Base-by-base conservation (phyloP, 2,113 vertebrate species). In the Gila orcuttii region DNA sequence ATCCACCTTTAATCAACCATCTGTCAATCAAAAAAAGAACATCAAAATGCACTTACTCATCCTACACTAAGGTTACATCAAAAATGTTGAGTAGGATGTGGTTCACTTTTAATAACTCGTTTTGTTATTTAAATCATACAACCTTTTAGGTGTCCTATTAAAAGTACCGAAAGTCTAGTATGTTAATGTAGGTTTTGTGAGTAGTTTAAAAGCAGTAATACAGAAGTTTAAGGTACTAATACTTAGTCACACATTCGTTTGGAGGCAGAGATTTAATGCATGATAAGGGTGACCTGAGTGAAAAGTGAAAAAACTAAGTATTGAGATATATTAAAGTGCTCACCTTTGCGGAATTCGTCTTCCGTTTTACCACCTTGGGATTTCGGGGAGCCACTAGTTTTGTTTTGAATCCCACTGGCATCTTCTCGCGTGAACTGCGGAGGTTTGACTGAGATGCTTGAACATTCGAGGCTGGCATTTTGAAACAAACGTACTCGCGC, bases 301-400 rank as follows among this genome's bases (percentile, higher is more conserved):
- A 0, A 76, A 2, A 28, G n/a, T 17, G 42, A 42, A 74, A 23
- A 74, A 76, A 17, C 0, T 50, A 2, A 50, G 23, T 15, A n/a
- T 47, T 28, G n/a, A 79, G 31, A 1, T 12, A 39, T 39, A 36
- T n/a, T 39, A 78, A 79, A 79, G 59, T 17, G 11, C 64, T 92
- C 89, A 96, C 96, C 91, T 68, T 87, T 28, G 21, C 74, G 23
- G 79, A 6, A 23, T 87, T 87, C 68, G 92, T 90, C 4, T 93
- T 85, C 68, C 91, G 91, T 25, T 71, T 87, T 17, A 92, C 88
- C 36, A 94, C 55, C 86, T 92, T 96, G 0, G 85, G 87, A 39
- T 73, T 86, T 73, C 10, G 28, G 21, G 90, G 88, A 50, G 88
- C 73, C 74, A 86, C 64, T 23, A 87, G 88, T 86, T 94, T 94